phyloP scores from a whole-genome alignment of 2,797 vertebrate species.

The Lates japonicus region DNA sequence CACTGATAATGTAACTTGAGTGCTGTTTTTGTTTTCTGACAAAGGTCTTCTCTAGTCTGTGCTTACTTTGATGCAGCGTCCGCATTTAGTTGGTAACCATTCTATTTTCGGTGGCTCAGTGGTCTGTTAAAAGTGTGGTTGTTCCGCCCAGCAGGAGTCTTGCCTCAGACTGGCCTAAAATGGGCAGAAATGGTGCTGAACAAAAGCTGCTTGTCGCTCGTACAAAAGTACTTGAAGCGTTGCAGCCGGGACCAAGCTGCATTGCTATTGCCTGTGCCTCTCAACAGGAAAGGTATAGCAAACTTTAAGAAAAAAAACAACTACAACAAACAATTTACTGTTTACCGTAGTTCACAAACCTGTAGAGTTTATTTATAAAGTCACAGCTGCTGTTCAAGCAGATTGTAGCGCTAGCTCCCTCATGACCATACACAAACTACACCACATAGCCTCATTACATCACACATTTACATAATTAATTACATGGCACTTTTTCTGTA shows the following conservation, averaged over 20 bases:
- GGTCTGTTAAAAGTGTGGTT: conserved; percentile 88
- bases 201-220: conserved; percentile 87
- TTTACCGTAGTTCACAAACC: conserved; percentile 69
- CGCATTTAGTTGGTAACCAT: conserved; percentile 82
- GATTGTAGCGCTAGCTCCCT: conserved; percentile 66
- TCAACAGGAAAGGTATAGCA: conserved; percentile 88
- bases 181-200: conserved; percentile 87
- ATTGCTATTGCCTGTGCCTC: conserved; percentile 87
- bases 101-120: conserved; percentile 85
- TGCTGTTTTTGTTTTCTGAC: conserved; percentile 79
- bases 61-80: conserved; percentile 80
- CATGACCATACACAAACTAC: conserved; percentile 58
- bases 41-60: conserved; percentile 78
- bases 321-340: conserved; percentile 75
- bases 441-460: conserved; percentile 72
- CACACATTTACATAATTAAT: conserved; percentile 65
- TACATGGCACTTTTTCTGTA: conserved; percentile 67
- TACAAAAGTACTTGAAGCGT: conserved; percentile 87
- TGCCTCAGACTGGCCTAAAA: conserved; percentile 88
- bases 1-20: conserved; percentile 72
- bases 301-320: conserved; percentile 81
- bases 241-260: conserved; percentile 85
- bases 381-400: conserved; percentile 69
- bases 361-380: conserved; percentile 69
- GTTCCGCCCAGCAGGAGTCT: conserved; percentile 88